Percentiles rank a stretch among this genome's conserved stretches.
Evolutionary conservation across 2,113 vertebrate species (phyloP).

Genomic region (Atractosteus spatula): DNA sequence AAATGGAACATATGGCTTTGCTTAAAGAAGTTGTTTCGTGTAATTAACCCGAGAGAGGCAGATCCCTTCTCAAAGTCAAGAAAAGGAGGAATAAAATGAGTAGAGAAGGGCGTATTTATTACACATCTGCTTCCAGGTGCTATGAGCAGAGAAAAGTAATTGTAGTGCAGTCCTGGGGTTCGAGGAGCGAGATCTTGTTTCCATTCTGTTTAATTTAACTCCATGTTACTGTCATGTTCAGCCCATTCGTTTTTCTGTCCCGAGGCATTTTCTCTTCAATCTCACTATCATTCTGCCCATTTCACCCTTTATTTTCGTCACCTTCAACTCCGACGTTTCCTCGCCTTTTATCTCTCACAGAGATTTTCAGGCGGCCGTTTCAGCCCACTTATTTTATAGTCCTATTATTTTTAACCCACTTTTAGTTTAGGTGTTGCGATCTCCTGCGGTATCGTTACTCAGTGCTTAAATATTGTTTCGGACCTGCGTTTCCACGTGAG

Average conservation of each 20-base stretch:
- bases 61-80: conserved; percentile 37
- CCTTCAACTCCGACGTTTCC: conserved; percentile 61
- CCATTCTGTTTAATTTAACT: conserved; percentile 75
- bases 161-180: conserved; percentile 7
- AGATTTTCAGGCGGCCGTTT: background rate
- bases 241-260: conserved; percentile 75
- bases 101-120: conserved; percentile 10
- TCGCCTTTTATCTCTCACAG: conserved; percentile 74
- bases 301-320: conserved; percentile 79
- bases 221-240: conserved; percentile 87
- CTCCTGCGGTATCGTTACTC: background rate
- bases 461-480: background rate
- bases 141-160: background rate
- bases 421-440: background rate
- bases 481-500: background rate
- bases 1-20: conserved; percentile 62
- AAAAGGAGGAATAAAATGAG: conserved; percentile 17
- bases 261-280: conserved; percentile 71
- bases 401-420: background rate
- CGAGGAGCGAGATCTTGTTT: background rate
- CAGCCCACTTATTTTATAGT: background rate
- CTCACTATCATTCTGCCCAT: conserved; percentile 77
- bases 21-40: conserved; percentile 60
- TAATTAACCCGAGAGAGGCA: conserved; percentile 49
- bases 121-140: conserved; percentile 4